phyloP scores from a whole-genome alignment of 1,140 invertebrate species.

The Hestina assimilis region DNA sequence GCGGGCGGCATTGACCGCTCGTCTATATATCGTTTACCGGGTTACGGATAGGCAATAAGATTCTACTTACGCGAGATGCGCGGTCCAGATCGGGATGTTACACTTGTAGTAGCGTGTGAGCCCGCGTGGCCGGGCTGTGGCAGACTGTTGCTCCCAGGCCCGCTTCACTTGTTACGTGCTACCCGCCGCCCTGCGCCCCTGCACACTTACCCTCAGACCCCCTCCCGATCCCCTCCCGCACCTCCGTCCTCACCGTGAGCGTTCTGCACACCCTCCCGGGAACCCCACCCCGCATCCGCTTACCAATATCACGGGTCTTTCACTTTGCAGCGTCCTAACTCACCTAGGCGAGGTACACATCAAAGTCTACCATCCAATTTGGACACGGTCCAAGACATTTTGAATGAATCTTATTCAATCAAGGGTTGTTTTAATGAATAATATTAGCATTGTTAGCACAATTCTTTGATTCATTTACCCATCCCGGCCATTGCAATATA shows the following conservation, averaged over 20 bases:
- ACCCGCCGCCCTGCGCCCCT: slow-evolving; percentile 55
- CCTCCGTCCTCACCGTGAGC: slow-evolving; percentile 33
- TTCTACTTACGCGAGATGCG: slow-evolving; percentile 63
- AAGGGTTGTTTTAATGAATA: slow-evolving; percentile 20
- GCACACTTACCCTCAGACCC: slow-evolving; percentile 29
- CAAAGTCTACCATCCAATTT: slow-evolving; percentile 28
- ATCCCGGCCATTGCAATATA: neutral
- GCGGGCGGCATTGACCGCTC: slow-evolving; percentile 13
- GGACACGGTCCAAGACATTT: slow-evolving; percentile 25
- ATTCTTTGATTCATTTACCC: neutral
- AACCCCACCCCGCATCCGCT: slow-evolving; percentile 60
- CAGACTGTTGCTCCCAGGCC: slow-evolving; percentile 76
- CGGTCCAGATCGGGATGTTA: slow-evolving; percentile 40
- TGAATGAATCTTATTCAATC: slow-evolving; percentile 26
- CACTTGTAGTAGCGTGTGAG: slow-evolving; percentile 51
- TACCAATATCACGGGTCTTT: slow-evolving; percentile 67
- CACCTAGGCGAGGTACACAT: slow-evolving; percentile 42
- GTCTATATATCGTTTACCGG: slow-evolving; percentile 17
- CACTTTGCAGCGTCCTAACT: slow-evolving; percentile 65
- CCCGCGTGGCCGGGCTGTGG: slow-evolving; percentile 73
- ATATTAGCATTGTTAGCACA: slow-evolving; percentile 6
- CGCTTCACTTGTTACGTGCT: slow-evolving; percentile 75
- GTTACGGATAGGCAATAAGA: slow-evolving; percentile 46
- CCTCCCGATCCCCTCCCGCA: slow-evolving; percentile 40
- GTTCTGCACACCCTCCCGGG: slow-evolving; percentile 37